Percentiles rank a stretch among this genome's conserved stretches.
phyloP scores from a whole-genome alignment of 2,113 vertebrate genomes.

The Hystrix brachyura region DNA sequence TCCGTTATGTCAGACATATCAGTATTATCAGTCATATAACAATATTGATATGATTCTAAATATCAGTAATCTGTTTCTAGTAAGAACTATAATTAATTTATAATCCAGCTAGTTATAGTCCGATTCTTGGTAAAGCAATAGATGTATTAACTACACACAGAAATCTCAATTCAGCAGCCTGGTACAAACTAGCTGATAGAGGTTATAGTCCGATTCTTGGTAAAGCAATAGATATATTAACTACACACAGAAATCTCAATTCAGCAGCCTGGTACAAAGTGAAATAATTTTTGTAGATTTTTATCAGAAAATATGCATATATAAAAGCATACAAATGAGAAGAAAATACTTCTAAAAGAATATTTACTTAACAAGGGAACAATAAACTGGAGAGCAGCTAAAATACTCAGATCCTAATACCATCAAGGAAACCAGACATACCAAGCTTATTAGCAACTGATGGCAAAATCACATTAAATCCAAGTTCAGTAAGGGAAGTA shows the following conservation, averaged over 20 bases:
- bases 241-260: background rate
- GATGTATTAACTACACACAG: background rate
- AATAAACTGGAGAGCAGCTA: background rate
- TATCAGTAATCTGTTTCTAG: background rate
- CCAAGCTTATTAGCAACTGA: background rate
- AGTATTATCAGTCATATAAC: too few relatives aligned
- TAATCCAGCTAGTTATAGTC: background rate
- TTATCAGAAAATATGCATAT: background rate
- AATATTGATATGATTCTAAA: too few relatives aligned
- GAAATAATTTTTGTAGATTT: background rate
- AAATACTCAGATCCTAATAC: background rate
- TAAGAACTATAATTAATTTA: slow-evolving; percentile 25
- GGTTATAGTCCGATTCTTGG: background rate
- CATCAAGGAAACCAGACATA: background rate
- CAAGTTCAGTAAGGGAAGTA: background rate
- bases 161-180: background rate
- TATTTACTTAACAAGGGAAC: background rate
- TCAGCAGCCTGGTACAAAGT: background rate
- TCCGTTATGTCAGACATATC: background rate
- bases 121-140: background rate
- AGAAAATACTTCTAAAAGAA: background rate
- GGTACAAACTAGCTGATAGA: background rate
- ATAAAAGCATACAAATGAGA: background rate
- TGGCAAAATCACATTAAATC: background rate
- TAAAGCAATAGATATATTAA: background rate